Evolutionary conservation across 2,113 vertebrate genomes (phyloP).

Genomic region (Cochlearius cochlearius): DNA sequence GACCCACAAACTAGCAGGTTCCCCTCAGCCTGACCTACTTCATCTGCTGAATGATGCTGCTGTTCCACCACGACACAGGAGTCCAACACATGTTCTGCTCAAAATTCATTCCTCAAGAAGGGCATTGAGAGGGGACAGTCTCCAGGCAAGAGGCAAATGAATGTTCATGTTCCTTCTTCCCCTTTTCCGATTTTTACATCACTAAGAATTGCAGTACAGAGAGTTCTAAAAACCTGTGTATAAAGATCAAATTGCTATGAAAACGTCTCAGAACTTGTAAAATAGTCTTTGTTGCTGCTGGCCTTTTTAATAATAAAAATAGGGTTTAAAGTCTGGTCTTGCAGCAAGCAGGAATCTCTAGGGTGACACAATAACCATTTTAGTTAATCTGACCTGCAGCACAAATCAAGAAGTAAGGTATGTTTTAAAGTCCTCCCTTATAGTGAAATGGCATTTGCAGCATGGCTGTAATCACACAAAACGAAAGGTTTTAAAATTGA

Average conservation of each 20-base stretch:
- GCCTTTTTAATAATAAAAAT: slow-evolving; percentile 73
- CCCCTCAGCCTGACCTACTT: background rate
- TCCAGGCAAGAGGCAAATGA: background rate
- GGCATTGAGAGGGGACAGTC: background rate
- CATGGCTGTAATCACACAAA: slow-evolving; percentile 63
- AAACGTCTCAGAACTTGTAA: slow-evolving; percentile 62
- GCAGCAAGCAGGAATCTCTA: slow-evolving; percentile 60
- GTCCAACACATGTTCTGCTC: background rate
- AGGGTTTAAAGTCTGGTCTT: slow-evolving; percentile 64
- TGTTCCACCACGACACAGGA: background rate
- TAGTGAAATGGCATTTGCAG: slow-evolving; percentile 67
- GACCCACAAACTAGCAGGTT: background rate
- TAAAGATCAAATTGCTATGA: slow-evolving; percentile 68
- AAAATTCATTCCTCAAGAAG: background rate
- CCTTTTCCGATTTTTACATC: background rate
- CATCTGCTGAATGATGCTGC: background rate
- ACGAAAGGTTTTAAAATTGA: slow-evolving; percentile 65
- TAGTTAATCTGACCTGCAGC: slow-evolving; percentile 70
- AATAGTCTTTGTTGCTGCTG: slow-evolving; percentile 69
- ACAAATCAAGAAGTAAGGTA: slow-evolving; percentile 65
- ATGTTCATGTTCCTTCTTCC: background rate
- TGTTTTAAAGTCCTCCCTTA: slow-evolving; percentile 61
- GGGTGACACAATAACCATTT: slow-evolving; percentile 71
- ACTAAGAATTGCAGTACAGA: slow-evolving; percentile 34
- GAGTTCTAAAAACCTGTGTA: slow-evolving; percentile 51